Percentiles rank a stretch among this genome's conserved stretches.
Evolutionary conservation across 2,113 vertebrate species (phyloP).

Genomic region (Pogona vitticeps): DNA sequence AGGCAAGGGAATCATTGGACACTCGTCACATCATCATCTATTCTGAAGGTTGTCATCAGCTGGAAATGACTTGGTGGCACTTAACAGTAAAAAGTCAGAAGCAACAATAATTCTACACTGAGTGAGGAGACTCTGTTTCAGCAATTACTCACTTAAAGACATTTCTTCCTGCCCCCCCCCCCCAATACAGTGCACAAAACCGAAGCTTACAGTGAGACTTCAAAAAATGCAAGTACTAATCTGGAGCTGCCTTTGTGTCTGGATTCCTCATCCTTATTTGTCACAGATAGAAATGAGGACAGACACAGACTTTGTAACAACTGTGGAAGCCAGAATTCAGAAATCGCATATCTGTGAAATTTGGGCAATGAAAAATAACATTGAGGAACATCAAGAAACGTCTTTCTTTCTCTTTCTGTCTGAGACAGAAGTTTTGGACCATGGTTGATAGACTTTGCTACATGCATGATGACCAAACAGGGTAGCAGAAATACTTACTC

Average conservation of each 20-base stretch:
- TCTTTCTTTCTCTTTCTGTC: background rate
- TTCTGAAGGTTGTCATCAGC: no score
- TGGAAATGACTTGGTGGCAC: no score
- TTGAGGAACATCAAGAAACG: background rate
- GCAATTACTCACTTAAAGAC: background rate
- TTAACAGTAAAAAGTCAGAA: no score
- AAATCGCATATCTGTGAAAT: background rate
- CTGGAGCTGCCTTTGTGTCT: background rate
- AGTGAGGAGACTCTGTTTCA: background rate
- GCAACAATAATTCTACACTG: no score
- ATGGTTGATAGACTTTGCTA: no score
- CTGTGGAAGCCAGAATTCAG: background rate
- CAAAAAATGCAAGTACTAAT: background rate
- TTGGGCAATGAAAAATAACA: background rate
- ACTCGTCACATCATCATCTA: no score
- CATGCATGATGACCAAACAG: background rate
- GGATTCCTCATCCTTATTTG: background rate
- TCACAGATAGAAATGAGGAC: background rate
- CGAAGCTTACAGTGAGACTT: background rate
- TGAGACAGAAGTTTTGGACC: background rate
- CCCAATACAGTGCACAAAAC: background rate
- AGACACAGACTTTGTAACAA: background rate
- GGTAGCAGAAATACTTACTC: background rate
- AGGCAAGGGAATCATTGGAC: no score
- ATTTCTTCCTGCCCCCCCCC: background rate